Base-by-base conservation (phyloP, 2,113 vertebrate species). In the Megaptera novaeangliae region DNA sequence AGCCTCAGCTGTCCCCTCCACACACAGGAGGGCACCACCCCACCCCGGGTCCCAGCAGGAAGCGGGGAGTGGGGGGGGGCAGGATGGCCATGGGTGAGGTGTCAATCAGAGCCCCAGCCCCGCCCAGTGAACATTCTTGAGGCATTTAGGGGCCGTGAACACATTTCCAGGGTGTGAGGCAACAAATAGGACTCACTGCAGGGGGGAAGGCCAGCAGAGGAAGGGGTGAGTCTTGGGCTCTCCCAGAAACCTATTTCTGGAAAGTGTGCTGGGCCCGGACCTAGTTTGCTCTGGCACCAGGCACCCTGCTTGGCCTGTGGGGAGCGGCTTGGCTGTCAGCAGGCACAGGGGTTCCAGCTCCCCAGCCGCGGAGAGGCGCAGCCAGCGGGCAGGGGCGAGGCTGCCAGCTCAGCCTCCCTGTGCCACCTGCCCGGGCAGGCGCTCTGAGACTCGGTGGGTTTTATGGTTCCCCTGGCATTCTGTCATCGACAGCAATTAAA, bases 401-500 rank as follows among this genome's bases (percentile, higher is more conserved):
- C 97, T 36, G 87, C 97, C 98, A 98, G 97, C 97, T 93, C 55
- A 72, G 98, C 97, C 97, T 97, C 96, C 96, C 92, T 57, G 44
- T 95, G 97, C 97, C 98, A 98, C 98, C 98, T 98, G 98, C 97
- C 98, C 52, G 31, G 97, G 95, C 92, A 97, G 97, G 97, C 92
- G 23, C 69, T 97, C 97, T 91, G 95, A 96, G 97, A 97, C 96
- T 85, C 90, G 82, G 88, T 66, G n/a, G 80, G 82, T 96, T 98
- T 98, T 96, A 97, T 72, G 95, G 97, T 90, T 97, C 97, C 98
- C 97, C 52, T 96, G 96, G 97, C 95, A 75, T 88, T 96, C 82
- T 98, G 97, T 98, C 98, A 98, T 96, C 52, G 44, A 94, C 98
- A 98, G 98, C 98, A 98, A 97, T 97, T 94, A 98, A 95, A 96